A percentile compares a stretch with the other conserved stretches of the same genome.
Conservation (phyloP, 2,113 vertebrate genomes). For the Pitta sordida region DNA sequence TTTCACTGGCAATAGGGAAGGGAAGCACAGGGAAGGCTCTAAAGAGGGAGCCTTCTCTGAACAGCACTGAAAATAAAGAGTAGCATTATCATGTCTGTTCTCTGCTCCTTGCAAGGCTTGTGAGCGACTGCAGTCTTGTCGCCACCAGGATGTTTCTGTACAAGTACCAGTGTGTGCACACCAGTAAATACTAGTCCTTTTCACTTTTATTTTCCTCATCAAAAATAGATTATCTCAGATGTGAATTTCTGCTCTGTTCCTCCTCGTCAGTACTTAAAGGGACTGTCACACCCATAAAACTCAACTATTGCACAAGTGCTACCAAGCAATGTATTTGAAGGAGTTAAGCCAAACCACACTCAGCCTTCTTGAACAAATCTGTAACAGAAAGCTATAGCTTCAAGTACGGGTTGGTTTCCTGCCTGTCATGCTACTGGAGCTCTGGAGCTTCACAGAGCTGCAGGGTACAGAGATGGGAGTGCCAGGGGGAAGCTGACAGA, state of each 20-base stretch:
- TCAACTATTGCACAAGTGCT: background rate
- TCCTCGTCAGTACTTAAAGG: constrained; percentile 31
- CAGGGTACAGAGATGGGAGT: background rate
- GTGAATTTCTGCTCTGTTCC: constrained; percentile 38
- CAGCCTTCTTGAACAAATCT: background rate
- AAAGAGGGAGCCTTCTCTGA: constrained; percentile 36
- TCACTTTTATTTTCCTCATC: constrained; percentile 54
- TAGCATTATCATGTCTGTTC: constrained; percentile 66
- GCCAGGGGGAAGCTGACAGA: background rate
- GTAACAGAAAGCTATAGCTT: background rate
- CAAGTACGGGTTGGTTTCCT: background rate
- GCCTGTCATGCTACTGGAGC: background rate
- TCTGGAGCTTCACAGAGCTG: background rate
- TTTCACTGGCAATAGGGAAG: background rate
- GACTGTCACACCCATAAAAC: background rate
- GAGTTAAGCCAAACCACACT: background rate
- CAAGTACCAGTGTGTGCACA: constrained; percentile 60
- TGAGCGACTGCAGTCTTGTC: constrained; percentile 63
- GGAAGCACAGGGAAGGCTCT: constrained; percentile 38
- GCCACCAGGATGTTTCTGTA: constrained; percentile 69
- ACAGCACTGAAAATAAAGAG: constrained; percentile 59
- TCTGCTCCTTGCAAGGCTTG: constrained; percentile 50
- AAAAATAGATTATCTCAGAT: constrained; percentile 41
- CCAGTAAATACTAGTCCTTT: constrained; percentile 62
- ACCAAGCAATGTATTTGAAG: background rate